Evolutionary conservation across 2,113 vertebrate genomes (phyloP).

Genomic region (Australoheros scitulus): DNA sequence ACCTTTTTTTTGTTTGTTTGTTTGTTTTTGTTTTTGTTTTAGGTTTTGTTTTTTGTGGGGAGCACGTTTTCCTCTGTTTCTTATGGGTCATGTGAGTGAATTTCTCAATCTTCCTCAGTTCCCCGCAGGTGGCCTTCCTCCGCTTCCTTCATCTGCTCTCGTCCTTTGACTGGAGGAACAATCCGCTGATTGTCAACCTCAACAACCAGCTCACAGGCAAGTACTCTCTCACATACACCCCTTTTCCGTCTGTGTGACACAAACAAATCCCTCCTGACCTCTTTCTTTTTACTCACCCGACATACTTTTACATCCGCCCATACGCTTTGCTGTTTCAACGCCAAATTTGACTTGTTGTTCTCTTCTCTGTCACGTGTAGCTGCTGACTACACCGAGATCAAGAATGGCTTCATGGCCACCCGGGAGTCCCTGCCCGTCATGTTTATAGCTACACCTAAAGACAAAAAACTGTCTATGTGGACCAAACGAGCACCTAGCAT

Average conservation of each 20-base stretch:
- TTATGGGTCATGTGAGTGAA: constrained; percentile 53
- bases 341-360: constrained; percentile 41
- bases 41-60: not conserved
- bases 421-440: constrained; percentile 86
- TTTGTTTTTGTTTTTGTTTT: too few species aligned
- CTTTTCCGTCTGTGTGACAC: constrained; percentile 16
- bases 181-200: constrained; percentile 90
- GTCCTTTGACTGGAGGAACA: constrained; percentile 97
- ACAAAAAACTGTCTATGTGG: constrained; percentile 88
- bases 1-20: not conserved
- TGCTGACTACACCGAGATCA: constrained; percentile 87
- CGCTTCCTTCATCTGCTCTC: constrained; percentile 90
- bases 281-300: constrained; percentile 44
- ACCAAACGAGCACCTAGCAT: constrained; percentile 86
- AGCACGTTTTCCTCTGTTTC: constrained; percentile 19
- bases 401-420: constrained; percentile 86
- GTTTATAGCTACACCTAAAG: constrained; percentile 92
- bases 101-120: constrained; percentile 76
- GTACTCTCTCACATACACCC: constrained; percentile 27
- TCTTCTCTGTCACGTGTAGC: constrained; percentile 74
- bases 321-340: constrained; percentile 1
- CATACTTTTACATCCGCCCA: constrained; percentile 56
- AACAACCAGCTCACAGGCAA: constrained; percentile 89
- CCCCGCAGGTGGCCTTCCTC: constrained; percentile 93
- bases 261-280: constrained; percentile 48